Percentiles rank a stretch among this genome's conserved stretches.
Conservation (phyloP, 2,888 invertebrate genomes). For the Dilophus febrilis region DNA sequence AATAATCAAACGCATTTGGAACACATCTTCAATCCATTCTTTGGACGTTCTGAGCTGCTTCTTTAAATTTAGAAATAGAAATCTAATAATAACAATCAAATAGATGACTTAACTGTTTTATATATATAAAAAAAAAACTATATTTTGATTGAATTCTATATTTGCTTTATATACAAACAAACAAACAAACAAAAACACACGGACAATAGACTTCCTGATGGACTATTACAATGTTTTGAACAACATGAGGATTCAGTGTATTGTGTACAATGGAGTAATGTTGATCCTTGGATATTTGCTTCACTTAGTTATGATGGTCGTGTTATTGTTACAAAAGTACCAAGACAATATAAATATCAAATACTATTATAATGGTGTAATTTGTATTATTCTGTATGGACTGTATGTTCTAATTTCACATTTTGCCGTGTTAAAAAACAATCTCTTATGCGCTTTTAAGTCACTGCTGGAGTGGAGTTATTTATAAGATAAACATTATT, state of each 20-base stretch:
- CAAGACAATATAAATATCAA: slow-evolving; percentile 87
- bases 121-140: neutral
- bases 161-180: neutral
- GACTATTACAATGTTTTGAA: slow-evolving; percentile 80
- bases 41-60: no score
- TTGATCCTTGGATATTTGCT: slow-evolving; percentile 99
- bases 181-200: slow-evolving; percentile 16
- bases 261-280: slow-evolving; percentile 91
- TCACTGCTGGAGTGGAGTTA: no score
- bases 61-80: no score
- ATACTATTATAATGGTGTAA: slow-evolving; percentile 47
- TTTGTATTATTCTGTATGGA: no score
- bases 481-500: no score
- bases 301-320: slow-evolving; percentile 95
- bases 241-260: slow-evolving; percentile 98
- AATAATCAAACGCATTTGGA: no score
- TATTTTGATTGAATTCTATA: neutral
- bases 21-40: no score
- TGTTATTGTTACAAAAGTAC: slow-evolving; percentile 81
- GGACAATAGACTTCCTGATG: slow-evolving; percentile 48
- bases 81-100: no score
- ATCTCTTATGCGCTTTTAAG: no score
- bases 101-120: no score
- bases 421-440: no score
- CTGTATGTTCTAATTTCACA: no score